Percentiles rank a stretch among this genome's conserved stretches.
Conservation (phyloP, 23 tunicate species). For the Trididemnum clinides region DNA sequence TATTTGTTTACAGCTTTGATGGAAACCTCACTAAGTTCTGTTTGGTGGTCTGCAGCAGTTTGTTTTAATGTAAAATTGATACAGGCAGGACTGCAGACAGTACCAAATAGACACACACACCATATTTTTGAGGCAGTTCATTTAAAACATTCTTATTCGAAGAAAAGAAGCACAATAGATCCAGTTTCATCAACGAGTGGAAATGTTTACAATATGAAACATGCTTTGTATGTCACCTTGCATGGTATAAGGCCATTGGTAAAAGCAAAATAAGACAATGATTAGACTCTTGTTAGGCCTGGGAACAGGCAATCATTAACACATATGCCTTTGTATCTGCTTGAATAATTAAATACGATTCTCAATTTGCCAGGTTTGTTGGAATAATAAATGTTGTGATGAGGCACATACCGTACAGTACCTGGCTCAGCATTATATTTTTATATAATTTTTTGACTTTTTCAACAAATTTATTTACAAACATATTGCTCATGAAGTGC, state of each 20-base stretch:
- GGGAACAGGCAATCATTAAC: conserved; percentile 3
- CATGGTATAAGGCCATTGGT: not conserved
- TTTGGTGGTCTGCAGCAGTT: not conserved
- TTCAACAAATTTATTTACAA: conserved; percentile 35
- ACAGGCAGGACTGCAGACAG: no score
- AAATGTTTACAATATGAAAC: not conserved
- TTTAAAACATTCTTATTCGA: not conserved
- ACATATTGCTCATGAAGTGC: conserved; percentile 39
- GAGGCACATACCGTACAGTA: conserved; percentile 31
- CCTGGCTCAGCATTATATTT: not conserved
- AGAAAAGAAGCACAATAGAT: not conserved
- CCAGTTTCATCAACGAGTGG: not conserved
- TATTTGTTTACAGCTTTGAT: conserved; percentile 27
- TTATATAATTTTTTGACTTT: not conserved
- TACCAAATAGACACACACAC: conserved; percentile 10
- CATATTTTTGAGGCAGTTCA: no score
- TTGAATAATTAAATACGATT: conserved; percentile 43
- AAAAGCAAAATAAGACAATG: not conserved
- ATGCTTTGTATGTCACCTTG: not conserved
- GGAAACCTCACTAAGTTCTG: not conserved
- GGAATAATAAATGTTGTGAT: conserved; percentile 39
- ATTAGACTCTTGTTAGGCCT: not conserved
- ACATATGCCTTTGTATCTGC: no score
- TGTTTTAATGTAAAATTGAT: conserved; percentile 5
- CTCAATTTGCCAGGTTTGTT: conserved; percentile 42